A percentile compares a stretch with the other conserved stretches of the same genome.
Conservation (phyloP, 2,888 invertebrate genomes). For the Macrosoma leucophasiata region DNA sequence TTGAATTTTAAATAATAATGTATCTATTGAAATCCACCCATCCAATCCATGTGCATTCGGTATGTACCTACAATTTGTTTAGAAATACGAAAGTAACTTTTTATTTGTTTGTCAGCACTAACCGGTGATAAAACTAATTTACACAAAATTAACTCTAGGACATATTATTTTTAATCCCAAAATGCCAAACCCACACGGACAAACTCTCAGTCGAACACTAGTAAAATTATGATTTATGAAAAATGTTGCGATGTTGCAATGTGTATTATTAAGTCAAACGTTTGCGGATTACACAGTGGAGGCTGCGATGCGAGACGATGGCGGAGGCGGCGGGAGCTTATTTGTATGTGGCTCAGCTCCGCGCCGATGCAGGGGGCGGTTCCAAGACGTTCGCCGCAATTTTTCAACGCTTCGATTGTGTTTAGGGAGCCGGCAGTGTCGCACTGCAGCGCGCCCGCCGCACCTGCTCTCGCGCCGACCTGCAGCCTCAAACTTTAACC, state of each 20-base stretch:
- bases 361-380: slow-evolving; percentile 50
- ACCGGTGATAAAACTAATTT: no score
- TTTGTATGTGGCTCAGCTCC: slow-evolving; percentile 63
- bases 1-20: no score
- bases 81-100: no score
- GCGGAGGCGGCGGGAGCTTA: slow-evolving; percentile 40
- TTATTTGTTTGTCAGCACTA: no score
- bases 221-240: slow-evolving; percentile 8
- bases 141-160: no score
- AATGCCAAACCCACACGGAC: no score
- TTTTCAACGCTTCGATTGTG: slow-evolving; percentile 68
- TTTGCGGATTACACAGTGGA: slow-evolving; percentile 15
- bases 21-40: no score
- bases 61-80: no score
- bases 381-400: slow-evolving; percentile 66
- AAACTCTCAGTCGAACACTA: no score
- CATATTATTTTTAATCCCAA: no score
- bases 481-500: slow-evolving; percentile 69
- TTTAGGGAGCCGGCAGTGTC: slow-evolving; percentile 57
- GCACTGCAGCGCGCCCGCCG: slow-evolving; percentile 35
- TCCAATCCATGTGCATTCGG: no score
- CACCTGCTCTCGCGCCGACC: slow-evolving; percentile 56
- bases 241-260: slow-evolving; percentile 8
- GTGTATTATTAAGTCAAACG: slow-evolving; percentile 14
- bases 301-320: slow-evolving; percentile 13